These are phyloP conservation scores for Choristoneura fumiferana DNA, from an alignment of 1,140 invertebrate species.

Conservation along the genomic window DNA sequence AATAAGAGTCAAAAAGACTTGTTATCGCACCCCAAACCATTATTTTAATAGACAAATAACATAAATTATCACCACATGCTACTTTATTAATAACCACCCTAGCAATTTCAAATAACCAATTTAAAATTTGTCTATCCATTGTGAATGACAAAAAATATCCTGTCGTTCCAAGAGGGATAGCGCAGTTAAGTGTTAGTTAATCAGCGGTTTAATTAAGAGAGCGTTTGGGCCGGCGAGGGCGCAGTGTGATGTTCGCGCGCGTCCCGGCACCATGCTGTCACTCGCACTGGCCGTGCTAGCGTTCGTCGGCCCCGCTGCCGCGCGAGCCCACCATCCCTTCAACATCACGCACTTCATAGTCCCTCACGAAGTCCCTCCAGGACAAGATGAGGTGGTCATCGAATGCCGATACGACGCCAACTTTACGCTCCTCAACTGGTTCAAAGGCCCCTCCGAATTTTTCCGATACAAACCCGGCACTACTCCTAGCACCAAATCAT, in stretches of 20 bases:
- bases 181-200: constrained; percentile 74
- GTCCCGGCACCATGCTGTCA: constrained; percentile 53
- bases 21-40: neutral
- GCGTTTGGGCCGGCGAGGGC: constrained; percentile 43
- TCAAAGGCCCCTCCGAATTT: constrained; percentile 64
- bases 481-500: constrained; percentile 58
- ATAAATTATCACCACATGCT: constrained; percentile 8
- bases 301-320: constrained; percentile 20
- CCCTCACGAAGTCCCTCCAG: constrained; percentile 47
- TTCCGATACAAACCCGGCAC: constrained; percentile 64
- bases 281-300: constrained; percentile 33
- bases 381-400: constrained; percentile 53
- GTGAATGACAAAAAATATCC: constrained; percentile 46
- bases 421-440: constrained; percentile 70
- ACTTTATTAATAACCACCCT: constrained; percentile 48
- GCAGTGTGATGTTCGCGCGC: constrained; percentile 64
- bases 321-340: constrained; percentile 44
- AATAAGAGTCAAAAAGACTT: neutral
- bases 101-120: constrained; percentile 41
- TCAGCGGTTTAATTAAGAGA: constrained; percentile 74
- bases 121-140: constrained; percentile 57
- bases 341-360: constrained; percentile 65
- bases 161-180: constrained; percentile 38
- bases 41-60: constrained; percentile 16
- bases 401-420: constrained; percentile 69